Evolutionary conservation across 2,888 invertebrate genomes (phyloP).

Genomic region (Caenorhabditis zanzibari): DNA sequence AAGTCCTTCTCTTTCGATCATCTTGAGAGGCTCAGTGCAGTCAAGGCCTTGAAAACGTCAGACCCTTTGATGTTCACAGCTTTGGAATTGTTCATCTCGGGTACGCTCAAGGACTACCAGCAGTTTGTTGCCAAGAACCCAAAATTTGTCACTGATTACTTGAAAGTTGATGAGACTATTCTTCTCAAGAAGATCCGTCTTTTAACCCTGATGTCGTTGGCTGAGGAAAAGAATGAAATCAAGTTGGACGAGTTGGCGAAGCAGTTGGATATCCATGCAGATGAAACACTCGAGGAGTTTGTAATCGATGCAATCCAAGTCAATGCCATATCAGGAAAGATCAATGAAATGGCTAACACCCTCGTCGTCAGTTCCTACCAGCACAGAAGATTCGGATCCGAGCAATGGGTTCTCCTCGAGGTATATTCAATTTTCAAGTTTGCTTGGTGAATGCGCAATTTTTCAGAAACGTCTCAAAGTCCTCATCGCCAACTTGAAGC

Average conservation of each 20-base stretch:
- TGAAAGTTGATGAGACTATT: slow-evolving; percentile 75
- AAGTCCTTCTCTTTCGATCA: slow-evolving; percentile 96
- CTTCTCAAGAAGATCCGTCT: slow-evolving; percentile 92
- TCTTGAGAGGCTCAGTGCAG: slow-evolving; percentile 93
- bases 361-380: slow-evolving; percentile 78
- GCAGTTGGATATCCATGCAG: slow-evolving; percentile 90
- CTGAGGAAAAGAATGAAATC: slow-evolving; percentile 92
- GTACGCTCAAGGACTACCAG: slow-evolving; percentile 76
- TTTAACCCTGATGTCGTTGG: slow-evolving; percentile 97
- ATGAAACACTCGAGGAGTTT: slow-evolving; percentile 95
- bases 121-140: slow-evolving; percentile 89
- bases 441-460: background rate
- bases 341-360: slow-evolving; percentile 79
- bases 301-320: slow-evolving; percentile 90
- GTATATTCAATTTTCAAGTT: slow-evolving; percentile 9
- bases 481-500: slow-evolving; percentile 77
- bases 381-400: slow-evolving; percentile 78
- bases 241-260: slow-evolving; percentile 92
- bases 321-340: slow-evolving; percentile 82
- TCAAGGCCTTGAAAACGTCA: slow-evolving; percentile 88
- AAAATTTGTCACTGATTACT: slow-evolving; percentile 64
- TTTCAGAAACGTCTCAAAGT: slow-evolving; percentile 74
- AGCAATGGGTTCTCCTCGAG: slow-evolving; percentile 77
- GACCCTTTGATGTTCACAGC: slow-evolving; percentile 79
- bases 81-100: slow-evolving; percentile 78